phyloP scores from a whole-genome alignment of 2,888 invertebrate species.

The Cantharis nigra region DNA sequence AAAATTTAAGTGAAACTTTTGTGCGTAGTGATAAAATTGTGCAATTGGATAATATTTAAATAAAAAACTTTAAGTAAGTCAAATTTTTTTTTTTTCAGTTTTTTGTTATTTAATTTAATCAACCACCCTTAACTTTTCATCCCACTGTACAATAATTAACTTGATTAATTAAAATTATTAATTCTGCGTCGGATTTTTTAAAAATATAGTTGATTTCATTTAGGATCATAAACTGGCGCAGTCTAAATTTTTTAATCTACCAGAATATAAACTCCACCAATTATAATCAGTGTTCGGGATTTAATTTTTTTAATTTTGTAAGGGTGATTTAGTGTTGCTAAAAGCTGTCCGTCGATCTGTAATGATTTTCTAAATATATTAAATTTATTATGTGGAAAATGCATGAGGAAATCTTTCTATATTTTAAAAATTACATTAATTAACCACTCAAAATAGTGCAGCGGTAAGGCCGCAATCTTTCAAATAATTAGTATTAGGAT shows the following conservation, averaged over 20 bases:
- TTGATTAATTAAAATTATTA: not conserved
- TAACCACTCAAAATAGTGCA: too few relatives aligned
- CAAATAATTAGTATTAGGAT: too few relatives aligned
- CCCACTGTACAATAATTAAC: not conserved
- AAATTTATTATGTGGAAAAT: too few relatives aligned
- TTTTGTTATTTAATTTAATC: not conserved
- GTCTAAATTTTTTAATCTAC: too few relatives aligned
- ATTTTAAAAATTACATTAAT: too few relatives aligned
- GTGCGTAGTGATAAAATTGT: constrained; percentile 5
- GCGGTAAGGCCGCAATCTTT: too few relatives aligned
- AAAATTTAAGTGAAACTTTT: constrained; percentile 6
- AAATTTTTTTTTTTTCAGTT: not conserved
- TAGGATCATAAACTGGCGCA: too few relatives aligned
- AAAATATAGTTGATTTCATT: too few relatives aligned
- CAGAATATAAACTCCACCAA: not conserved
- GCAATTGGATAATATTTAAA: not conserved
- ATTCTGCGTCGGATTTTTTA: not conserved
- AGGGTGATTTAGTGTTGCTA: not conserved
- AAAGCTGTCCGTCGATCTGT: not conserved
- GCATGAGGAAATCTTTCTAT: too few relatives aligned
- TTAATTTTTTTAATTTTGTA: not conserved
- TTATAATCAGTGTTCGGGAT: not conserved
- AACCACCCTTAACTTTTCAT: not conserved
- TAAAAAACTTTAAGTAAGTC: not conserved
- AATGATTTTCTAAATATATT: not conserved